Conservation (phyloP, 2,797 vertebrate species). For the Catamblyrhynchus diadema region DNA sequence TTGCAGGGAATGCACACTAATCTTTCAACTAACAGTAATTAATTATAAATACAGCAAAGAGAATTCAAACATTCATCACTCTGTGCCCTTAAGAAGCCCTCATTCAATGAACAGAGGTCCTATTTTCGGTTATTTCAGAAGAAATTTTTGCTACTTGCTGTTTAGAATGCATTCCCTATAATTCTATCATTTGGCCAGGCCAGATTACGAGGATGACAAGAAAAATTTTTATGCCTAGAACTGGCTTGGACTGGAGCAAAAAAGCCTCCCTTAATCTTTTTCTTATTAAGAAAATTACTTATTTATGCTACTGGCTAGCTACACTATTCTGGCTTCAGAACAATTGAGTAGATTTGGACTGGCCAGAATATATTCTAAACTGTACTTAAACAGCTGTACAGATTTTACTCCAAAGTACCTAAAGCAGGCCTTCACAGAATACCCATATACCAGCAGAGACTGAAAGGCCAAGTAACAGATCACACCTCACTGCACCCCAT, state of each 20-base stretch:
- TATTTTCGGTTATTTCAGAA: constrained; percentile 59
- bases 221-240: constrained; percentile 14
- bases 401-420: background rate
- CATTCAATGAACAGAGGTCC: constrained; percentile 66
- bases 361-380: background rate
- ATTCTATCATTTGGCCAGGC: background rate
- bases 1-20: background rate
- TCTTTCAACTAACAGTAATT: constrained; percentile 67
- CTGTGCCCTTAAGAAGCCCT: background rate
- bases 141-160: constrained; percentile 61
- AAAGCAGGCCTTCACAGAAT: background rate
- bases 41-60: constrained; percentile 77
- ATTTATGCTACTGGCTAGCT: background rate
- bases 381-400: background rate
- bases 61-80: constrained; percentile 62
- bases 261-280: background rate
- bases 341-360: background rate
- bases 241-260: background rate
- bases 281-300: background rate
- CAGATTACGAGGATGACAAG: background rate
- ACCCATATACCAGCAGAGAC: background rate
- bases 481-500: rapidly evolving
- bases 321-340: background rate
- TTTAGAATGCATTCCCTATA: background rate
- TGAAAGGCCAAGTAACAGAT: background rate